A percentile compares a stretch with the other conserved stretches of the same genome.
phyloP scores from a whole-genome alignment of 2,113 vertebrate genomes.

The Ornithorhynchus anatinus region DNA sequence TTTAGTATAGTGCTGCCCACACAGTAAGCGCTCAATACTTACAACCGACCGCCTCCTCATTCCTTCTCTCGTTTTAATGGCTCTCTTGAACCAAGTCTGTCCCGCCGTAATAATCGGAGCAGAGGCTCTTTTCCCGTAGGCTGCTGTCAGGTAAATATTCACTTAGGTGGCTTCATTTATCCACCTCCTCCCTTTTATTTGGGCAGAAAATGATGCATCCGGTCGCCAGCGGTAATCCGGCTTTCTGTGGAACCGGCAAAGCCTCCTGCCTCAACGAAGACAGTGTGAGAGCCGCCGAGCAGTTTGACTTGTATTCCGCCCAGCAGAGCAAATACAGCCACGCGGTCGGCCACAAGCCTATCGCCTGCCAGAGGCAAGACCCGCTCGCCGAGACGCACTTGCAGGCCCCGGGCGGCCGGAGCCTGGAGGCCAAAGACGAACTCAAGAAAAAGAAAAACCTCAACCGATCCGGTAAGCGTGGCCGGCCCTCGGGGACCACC shows the following conservation, averaged over 20 bases:
- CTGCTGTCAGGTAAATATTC: not conserved
- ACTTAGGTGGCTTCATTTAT: constrained; percentile 37
- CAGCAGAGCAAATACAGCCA: constrained; percentile 86
- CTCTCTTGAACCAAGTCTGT: constrained; percentile 20
- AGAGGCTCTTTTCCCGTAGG: not conserved
- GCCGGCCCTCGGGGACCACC: constrained; percentile 93
- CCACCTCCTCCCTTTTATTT: constrained; percentile 54
- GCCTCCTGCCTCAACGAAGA: constrained; percentile 92
- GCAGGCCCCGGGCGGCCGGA: constrained; percentile 77
- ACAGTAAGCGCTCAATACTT: too few species aligned
- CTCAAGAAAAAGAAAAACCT: constrained; percentile 92
- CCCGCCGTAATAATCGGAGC: constrained; percentile 2
- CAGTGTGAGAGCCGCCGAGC: constrained; percentile 80
- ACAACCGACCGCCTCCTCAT: not conserved
- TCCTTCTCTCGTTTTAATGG: not conserved
- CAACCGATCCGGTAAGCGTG: constrained; percentile 90
- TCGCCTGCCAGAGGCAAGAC: constrained; percentile 88
- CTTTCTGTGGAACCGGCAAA: constrained; percentile 90
- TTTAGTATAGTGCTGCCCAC: too few species aligned
- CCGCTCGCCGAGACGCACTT: constrained; percentile 75
- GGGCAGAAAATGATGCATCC: constrained; percentile 96
- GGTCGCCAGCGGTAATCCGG: constrained; percentile 84
- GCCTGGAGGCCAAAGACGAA: constrained; percentile 81
- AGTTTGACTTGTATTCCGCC: constrained; percentile 90
- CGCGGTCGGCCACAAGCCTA: constrained; percentile 85